phyloP scores from a whole-genome alignment of 2,888 invertebrate genomes.

The Sminthurides aquaticus region DNA sequence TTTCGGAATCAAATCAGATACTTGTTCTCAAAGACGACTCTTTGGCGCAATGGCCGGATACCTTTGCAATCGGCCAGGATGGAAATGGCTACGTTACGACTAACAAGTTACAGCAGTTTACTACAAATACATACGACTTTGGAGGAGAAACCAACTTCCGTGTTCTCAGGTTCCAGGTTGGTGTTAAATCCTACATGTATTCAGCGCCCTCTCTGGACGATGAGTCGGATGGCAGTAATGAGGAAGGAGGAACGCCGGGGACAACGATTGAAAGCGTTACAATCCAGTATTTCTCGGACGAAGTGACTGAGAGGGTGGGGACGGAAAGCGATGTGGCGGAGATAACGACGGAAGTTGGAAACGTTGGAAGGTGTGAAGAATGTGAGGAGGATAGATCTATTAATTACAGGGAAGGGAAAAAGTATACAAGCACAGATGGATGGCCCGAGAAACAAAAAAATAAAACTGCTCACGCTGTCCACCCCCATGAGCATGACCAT shows the following conservation, averaged over 20 bases:
- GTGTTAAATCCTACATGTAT: slow-evolving; percentile 55
- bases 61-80: slow-evolving; percentile 52
- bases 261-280: background rate
- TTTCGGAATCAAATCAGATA: slow-evolving; percentile 49
- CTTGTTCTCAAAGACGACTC: slow-evolving; percentile 58
- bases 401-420: background rate
- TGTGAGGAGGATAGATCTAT: background rate
- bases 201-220: background rate
- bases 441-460: background rate
- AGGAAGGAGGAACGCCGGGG: background rate
- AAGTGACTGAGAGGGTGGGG: background rate
- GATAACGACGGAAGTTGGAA: background rate
- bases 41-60: slow-evolving; percentile 65
- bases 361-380: background rate
- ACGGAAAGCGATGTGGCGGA: background rate
- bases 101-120: slow-evolving; percentile 57
- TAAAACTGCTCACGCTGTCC: background rate
- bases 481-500: background rate
- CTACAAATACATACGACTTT: slow-evolving; percentile 49
- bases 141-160: slow-evolving; percentile 59
- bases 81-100: slow-evolving; percentile 61
- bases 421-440: background rate
- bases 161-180: slow-evolving; percentile 56
- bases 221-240: background rate
- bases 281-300: background rate